Conservation (phyloP, 2,113 vertebrate species). For the Oryzias curvinotus region DNA sequence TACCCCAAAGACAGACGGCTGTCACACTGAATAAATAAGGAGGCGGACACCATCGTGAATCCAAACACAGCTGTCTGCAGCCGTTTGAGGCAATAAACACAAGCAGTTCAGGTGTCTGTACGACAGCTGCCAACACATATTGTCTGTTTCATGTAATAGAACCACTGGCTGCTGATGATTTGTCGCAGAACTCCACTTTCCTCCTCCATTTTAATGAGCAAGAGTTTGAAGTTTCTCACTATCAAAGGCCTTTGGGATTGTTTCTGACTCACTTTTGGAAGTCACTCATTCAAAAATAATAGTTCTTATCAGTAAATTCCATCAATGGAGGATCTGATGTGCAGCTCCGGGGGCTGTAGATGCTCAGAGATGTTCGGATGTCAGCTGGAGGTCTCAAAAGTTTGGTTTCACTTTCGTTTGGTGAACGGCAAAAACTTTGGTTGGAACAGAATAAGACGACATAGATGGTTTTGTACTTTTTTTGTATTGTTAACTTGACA, state of each 20-base stretch:
- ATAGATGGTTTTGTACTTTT: conserved; percentile 43
- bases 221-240: not conserved
- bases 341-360: conserved; percentile 35
- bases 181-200: no score
- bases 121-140: no score
- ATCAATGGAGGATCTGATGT: conserved; percentile 12
- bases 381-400: conserved; percentile 13
- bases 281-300: conserved; percentile 28
- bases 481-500: conserved; percentile 26
- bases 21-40: conserved; percentile 39
- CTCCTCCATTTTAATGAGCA: conserved; percentile 5
- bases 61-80: not conserved
- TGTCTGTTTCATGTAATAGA: no score
- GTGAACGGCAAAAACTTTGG: conserved; percentile 50
- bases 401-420: conserved; percentile 52
- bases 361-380: conserved; percentile 5
- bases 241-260: no score
- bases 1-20: not conserved
- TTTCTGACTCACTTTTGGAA: no score
- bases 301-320: conserved; percentile 14
- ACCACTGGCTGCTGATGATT: no score
- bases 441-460: conserved; percentile 69
- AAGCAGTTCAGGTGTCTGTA: not conserved
- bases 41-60: conserved; percentile 5
- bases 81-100: conserved; percentile 6